phyloP scores from a whole-genome alignment of 2,888 invertebrate genomes.

The Pyrrhosoma nymphula region DNA sequence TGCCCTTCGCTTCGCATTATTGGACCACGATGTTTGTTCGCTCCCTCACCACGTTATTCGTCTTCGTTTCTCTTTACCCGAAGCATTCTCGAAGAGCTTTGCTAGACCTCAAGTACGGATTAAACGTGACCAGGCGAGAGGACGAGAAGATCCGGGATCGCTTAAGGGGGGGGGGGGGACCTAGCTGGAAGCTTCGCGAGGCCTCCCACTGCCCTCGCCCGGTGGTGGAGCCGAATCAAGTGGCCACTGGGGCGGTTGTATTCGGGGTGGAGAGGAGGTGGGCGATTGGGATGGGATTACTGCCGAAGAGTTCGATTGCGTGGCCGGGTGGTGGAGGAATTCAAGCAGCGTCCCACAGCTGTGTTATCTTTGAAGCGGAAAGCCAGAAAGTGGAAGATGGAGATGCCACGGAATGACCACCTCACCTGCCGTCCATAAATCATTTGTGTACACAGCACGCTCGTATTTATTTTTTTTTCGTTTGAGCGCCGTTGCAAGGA shows the following conservation, averaged over 20 bases:
- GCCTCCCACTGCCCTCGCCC: neutral
- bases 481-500: neutral
- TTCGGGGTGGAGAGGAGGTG: neutral
- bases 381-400: neutral
- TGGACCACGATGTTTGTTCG: too few relatives aligned
- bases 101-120: neutral
- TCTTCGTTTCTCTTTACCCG: neutral
- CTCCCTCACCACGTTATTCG: too few relatives aligned
- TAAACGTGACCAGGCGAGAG: neutral
- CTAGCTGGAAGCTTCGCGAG: too few relatives aligned
- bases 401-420: neutral
- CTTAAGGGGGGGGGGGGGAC: too few relatives aligned
- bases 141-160: constrained; percentile 1
- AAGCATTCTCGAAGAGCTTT: neutral
- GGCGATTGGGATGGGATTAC: neutral
- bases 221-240: neutral
- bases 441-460: neutral
- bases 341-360: constrained; percentile 40
- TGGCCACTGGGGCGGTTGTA: neutral
- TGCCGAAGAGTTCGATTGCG: neutral
- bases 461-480: neutral
- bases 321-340: neutral
- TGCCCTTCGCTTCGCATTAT: too few relatives aligned
- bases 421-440: constrained; percentile 56
- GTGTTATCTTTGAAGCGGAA: constrained; percentile 49